Conservation (phyloP, 2,888 invertebrate genomes). For the Lepas anatifera region DNA sequence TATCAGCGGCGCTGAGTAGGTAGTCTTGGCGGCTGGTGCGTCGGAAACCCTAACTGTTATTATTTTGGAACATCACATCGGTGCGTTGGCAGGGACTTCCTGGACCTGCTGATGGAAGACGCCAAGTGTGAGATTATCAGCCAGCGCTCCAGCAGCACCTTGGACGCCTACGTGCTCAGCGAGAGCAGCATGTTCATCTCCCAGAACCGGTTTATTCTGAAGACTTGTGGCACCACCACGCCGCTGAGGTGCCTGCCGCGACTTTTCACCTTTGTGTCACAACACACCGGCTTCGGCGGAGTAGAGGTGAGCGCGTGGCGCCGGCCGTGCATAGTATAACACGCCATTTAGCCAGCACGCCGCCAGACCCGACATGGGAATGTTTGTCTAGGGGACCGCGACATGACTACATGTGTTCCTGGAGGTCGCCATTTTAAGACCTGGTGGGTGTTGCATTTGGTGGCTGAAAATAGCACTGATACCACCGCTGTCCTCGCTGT, state of each 20-base stretch:
- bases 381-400: too few relatives aligned
- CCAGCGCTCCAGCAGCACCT: slow-evolving; percentile 69
- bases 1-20: too few relatives aligned
- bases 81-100: slow-evolving; percentile 52
- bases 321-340: too few relatives aligned
- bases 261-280: slow-evolving; percentile 68
- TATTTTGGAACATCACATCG: too few relatives aligned
- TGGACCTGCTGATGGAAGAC: slow-evolving; percentile 76
- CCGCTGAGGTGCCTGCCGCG: slow-evolving; percentile 81
- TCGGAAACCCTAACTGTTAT: too few relatives aligned
- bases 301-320: slow-evolving; percentile 45
- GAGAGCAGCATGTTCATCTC: slow-evolving; percentile 99
- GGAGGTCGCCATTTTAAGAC: too few relatives aligned
- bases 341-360: too few relatives aligned
- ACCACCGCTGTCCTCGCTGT: too few relatives aligned
- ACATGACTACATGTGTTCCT: too few relatives aligned
- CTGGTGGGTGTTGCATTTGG: too few relatives aligned
- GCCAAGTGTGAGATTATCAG: slow-evolving; percentile 96
- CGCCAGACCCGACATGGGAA: too few relatives aligned
- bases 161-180: slow-evolving; percentile 93
- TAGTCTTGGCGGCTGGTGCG: not conserved
- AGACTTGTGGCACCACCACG: slow-evolving; percentile 99
- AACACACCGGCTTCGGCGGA: slow-evolving; percentile 70
- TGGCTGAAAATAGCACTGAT: too few relatives aligned
- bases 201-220: slow-evolving; percentile 84